phyloP scores from a whole-genome alignment of 2,888 invertebrate species.

The Esperia sulphurella region DNA sequence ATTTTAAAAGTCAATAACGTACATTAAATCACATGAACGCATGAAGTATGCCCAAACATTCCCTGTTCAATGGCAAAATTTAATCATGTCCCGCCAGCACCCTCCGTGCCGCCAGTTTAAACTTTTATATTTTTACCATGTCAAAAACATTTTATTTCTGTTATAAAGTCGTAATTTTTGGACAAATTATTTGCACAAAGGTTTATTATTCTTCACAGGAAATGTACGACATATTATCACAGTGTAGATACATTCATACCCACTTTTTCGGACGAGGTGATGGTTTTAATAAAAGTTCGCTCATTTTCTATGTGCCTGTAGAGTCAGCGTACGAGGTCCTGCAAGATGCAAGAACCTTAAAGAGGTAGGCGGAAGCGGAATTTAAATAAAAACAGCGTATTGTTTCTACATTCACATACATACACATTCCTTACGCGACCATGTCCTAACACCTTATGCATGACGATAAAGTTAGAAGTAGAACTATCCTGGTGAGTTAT shows the following conservation, averaged over 20 bases:
- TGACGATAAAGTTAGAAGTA: too few species aligned
- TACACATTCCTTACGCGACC: too few species aligned
- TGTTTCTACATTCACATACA: too few species aligned
- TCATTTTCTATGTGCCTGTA: too few species aligned
- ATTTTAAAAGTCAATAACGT: neutral
- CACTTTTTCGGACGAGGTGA: too few species aligned
- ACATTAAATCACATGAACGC: neutral
- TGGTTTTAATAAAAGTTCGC: too few species aligned
- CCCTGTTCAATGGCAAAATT: neutral
- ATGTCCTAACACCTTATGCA: too few species aligned
- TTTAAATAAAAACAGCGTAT: too few species aligned
- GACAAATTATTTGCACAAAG: neutral
- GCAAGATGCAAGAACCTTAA: too few species aligned
- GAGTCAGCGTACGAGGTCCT: too few species aligned
- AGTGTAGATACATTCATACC: neutral
- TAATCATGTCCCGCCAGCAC: neutral
- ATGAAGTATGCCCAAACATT: neutral
- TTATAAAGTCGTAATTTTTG: neutral
- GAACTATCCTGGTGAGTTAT: too few species aligned
- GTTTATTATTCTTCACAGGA: neutral
- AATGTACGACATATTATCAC: neutral
- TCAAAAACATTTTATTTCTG: conserved; percentile 5
- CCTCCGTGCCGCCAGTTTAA: neutral
- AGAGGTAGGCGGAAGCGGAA: too few species aligned
- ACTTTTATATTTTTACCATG: neutral